Conservation (phyloP, 2,797 vertebrate genomes). For the Pipistrellus pygmaeus region DNA sequence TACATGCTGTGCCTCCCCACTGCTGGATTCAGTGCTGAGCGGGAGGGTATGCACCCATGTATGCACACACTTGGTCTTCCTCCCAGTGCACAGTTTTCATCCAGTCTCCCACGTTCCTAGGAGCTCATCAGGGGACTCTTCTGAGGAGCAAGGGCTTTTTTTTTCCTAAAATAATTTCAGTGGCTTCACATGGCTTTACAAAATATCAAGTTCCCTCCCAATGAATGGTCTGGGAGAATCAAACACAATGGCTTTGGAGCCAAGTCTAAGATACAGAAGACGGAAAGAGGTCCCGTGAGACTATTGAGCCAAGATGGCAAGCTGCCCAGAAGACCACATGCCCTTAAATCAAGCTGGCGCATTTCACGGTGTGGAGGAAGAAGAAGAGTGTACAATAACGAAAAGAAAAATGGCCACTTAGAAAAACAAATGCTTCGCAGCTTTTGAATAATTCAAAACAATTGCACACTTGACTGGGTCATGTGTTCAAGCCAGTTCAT, state of each 20-base stretch:
- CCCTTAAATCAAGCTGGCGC: constrained; percentile 54
- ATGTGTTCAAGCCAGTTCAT: not conserved
- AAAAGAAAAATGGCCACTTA: constrained; percentile 58
- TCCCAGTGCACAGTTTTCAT: not conserved
- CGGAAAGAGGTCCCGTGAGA: not conserved
- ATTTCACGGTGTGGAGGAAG: not conserved
- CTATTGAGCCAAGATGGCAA: constrained; percentile 28
- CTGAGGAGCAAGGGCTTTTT: not conserved
- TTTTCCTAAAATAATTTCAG: not conserved
- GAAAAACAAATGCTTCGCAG: constrained; percentile 43
- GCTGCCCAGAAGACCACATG: constrained; percentile 39
- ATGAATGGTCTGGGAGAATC: not conserved
- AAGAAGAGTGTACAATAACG: constrained; percentile 54
- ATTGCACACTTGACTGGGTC: constrained; percentile 10
- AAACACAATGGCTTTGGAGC: not conserved
- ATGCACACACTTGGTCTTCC: not conserved
- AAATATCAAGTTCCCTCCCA: constrained; percentile 11
- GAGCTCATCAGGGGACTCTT: constrained; percentile 3
- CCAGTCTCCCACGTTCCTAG: not conserved
- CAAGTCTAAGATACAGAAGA: constrained; percentile 48
- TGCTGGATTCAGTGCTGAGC: not conserved
- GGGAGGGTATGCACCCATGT: not conserved
- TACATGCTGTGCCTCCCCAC: not conserved
- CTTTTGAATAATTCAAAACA: constrained; percentile 68
- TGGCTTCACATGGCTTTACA: not conserved